Conservation (phyloP, 2,888 invertebrate species). For the Caenorhabditis uteleia region DNA sequence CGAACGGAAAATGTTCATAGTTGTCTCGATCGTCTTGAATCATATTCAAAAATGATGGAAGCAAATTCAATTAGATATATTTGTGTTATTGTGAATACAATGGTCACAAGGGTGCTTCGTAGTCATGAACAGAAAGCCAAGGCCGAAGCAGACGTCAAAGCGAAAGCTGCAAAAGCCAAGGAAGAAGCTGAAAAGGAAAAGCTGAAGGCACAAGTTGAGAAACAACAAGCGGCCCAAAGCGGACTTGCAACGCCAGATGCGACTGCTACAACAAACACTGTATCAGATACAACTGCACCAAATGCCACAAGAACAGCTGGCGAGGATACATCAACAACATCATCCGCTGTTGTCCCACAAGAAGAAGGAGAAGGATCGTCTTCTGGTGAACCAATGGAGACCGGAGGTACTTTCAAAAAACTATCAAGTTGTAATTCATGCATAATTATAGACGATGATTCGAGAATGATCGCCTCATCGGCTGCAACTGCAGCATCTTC, state of each 20-base stretch:
- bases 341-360: too few species aligned
- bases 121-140: conserved; percentile 2
- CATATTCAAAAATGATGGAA: conserved; percentile 41
- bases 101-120: conserved; percentile 12
- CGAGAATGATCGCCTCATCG: conserved; percentile 27
- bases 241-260: conserved; percentile 19
- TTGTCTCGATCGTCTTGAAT: conserved; percentile 49
- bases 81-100: conserved; percentile 29
- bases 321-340: conserved; percentile 24
- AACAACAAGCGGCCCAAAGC: neutral
- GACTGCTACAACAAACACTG: conserved; percentile 26
- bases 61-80: conserved; percentile 46
- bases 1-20: conserved; percentile 28
- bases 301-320: conserved; percentile 8
- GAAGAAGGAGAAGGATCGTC: too few species aligned
- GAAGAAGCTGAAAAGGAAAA: conserved; percentile 11
- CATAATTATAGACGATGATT: too few species aligned
- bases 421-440: too few species aligned
- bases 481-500: conserved; percentile 48
- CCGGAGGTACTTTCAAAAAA: conserved; percentile 29
- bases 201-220: conserved; percentile 4
- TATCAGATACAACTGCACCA: conserved; percentile 24
- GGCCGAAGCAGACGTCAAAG: conserved; percentile 23
- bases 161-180: conserved; percentile 23
- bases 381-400: conserved; percentile 32